phyloP scores from a whole-genome alignment of 2,888 invertebrate genomes.

The Imbricaverruca yamaguchii region DNA sequence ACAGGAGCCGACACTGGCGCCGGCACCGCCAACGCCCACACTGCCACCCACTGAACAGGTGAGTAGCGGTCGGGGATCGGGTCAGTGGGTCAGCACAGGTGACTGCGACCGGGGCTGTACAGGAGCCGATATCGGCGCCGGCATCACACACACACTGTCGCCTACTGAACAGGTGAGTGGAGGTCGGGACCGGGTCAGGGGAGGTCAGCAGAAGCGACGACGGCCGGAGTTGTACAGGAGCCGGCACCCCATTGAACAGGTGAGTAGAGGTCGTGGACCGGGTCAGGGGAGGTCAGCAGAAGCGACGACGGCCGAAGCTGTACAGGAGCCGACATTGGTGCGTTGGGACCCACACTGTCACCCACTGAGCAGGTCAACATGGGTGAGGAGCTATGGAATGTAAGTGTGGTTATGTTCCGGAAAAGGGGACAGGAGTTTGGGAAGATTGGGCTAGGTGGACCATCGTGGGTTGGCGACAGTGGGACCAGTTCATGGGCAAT shows the following conservation, averaged over 20 bases:
- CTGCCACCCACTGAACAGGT: slow-evolving; percentile 36
- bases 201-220: slow-evolving; percentile 29
- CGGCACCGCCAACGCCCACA: slow-evolving; percentile 21
- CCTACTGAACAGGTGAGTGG: slow-evolving; percentile 41
- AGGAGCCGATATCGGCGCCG: slow-evolving; percentile 34
- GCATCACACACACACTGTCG: slow-evolving; percentile 36
- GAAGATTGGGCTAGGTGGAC: no score
- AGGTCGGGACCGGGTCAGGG: slow-evolving; percentile 41
- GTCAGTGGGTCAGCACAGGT: slow-evolving; percentile 35
- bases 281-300: slow-evolving; percentile 36
- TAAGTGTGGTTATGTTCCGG: no score
- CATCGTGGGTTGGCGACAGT: no score
- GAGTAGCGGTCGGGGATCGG: slow-evolving; percentile 43
- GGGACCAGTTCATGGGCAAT: no score
- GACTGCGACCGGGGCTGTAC: background rate
- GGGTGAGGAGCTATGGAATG: slow-evolving; percentile 33
- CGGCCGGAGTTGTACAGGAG: background rate
- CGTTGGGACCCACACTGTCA: no score
- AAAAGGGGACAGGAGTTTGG: no score
- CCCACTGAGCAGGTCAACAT: slow-evolving; percentile 41
- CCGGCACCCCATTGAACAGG: slow-evolving; percentile 36
- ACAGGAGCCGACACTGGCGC: slow-evolving; percentile 29
- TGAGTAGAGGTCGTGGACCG: slow-evolving; percentile 43
- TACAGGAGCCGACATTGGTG: slow-evolving; percentile 14
- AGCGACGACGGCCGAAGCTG: slow-evolving; percentile 19